Evolutionary conservation across 1,140 invertebrate genomes (phyloP).

Genomic region (Amyelois transitella): DNA sequence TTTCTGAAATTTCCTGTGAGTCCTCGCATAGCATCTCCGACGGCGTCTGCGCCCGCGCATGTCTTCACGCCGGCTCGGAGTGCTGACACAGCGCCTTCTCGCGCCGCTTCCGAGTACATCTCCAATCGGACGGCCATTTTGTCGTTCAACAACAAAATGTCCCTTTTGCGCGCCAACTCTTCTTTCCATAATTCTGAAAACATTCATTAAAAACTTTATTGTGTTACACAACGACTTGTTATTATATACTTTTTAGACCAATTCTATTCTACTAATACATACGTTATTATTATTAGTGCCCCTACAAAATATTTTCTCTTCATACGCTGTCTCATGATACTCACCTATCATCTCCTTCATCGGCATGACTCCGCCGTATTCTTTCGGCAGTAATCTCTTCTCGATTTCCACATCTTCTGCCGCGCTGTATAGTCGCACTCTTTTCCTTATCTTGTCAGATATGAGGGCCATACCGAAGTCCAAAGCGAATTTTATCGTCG

Average conservation of each 20-base stretch:
- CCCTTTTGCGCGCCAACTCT: conserved; percentile 76
- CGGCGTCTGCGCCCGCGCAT: conserved; percentile 70
- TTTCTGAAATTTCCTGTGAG: conserved; percentile 86
- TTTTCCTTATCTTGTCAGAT: conserved; percentile 86
- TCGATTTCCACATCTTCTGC: conserved; percentile 78
- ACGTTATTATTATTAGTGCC: too few relatives aligned
- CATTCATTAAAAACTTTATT: too few relatives aligned
- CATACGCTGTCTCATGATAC: too few relatives aligned
- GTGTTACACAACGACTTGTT: too few relatives aligned
- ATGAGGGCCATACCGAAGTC: conserved; percentile 88
- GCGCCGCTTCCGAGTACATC: conserved; percentile 79
- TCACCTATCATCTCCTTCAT: conserved; percentile 89
- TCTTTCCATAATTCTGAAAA: conserved; percentile 79
- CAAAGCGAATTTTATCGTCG: conserved; percentile 84
- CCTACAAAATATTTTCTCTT: too few relatives aligned
- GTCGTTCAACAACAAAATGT: conserved; percentile 76
- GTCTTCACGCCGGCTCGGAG: conserved; percentile 68
- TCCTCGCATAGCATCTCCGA: conserved; percentile 78
- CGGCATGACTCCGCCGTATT: conserved; percentile 87
- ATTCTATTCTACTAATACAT: too few relatives aligned
- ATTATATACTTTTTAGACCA: too few relatives aligned
- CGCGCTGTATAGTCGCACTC: conserved; percentile 82
- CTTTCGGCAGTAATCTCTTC: conserved; percentile 81
- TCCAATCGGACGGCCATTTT: conserved; percentile 78
- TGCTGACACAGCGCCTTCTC: conserved; percentile 83